Conservation (phyloP, 2,888 invertebrate species). For the Agrochola lychnidis region DNA sequence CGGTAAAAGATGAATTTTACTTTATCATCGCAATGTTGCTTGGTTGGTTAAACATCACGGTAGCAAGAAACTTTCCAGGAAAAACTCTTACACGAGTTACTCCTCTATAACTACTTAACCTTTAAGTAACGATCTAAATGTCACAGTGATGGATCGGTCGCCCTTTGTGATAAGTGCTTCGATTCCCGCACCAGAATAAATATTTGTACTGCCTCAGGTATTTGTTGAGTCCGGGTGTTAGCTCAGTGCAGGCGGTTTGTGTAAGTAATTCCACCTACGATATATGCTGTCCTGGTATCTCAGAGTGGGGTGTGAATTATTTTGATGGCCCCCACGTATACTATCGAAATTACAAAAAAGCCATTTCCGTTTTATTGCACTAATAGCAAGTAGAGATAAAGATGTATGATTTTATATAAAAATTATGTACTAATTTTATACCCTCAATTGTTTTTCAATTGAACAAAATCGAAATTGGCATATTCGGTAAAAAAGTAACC, state of each 20-base stretch:
- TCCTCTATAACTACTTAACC: slow-evolving; percentile 6
- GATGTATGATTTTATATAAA: too few relatives aligned
- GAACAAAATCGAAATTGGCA: too few relatives aligned
- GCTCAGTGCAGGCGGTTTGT: slow-evolving; percentile 28
- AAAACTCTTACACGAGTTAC: not conserved
- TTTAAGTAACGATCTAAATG: slow-evolving; percentile 35
- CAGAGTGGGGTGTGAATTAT: not conserved
- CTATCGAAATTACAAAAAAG: too few relatives aligned
- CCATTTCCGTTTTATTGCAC: too few relatives aligned
- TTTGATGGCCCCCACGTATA: too few relatives aligned
- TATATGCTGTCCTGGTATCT: slow-evolving; percentile 32
- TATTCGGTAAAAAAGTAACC: too few relatives aligned
- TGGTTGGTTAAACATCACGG: not conserved
- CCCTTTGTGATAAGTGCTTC: slow-evolving; percentile 34
- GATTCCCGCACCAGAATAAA: slow-evolving; percentile 30
- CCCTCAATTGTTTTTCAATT: too few relatives aligned
- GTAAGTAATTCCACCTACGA: slow-evolving; percentile 17
- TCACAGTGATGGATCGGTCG: slow-evolving; percentile 45
- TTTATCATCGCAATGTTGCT: not conserved
- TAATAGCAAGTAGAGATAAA: too few relatives aligned
- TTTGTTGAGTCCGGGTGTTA: slow-evolving; percentile 30
- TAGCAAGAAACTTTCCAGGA: not conserved
- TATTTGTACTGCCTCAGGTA: slow-evolving; percentile 37
- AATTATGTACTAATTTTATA: too few relatives aligned
- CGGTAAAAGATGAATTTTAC: too few relatives aligned